Evolutionary conservation across 2,113 vertebrate genomes (phyloP), one percentile per base, ranked within the genome.

Genomic region (Girardinichthys multiradiatus): DNA sequence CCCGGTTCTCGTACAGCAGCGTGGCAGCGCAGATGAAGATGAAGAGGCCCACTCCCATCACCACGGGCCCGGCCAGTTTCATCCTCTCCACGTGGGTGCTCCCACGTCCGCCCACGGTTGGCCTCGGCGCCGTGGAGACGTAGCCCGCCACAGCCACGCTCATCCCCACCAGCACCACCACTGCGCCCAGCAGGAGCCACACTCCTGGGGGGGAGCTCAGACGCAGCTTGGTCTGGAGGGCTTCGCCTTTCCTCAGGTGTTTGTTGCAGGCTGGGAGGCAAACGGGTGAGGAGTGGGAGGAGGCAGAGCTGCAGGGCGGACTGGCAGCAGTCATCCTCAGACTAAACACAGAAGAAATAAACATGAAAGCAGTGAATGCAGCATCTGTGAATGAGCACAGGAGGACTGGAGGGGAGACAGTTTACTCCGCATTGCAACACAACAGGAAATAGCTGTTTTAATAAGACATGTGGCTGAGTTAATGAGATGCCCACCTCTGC

Each of bases 21-120:
- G 98, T 98, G 90, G 97, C 99, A 63, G 98, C 96, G 0, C 98
- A 99, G 94, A 99, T 99, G 91, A 99, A 97, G 85, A 99, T 96
- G 82, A 99, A 99, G 48, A 99, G 94, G 28, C 97, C 98, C 0
- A 97, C 94, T n/a, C 98, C 98, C 97, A 99, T 98, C 64, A 99
- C 95, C 70, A 99, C 95, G 0, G 98, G 97, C 1, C 98, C 98
- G 0, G 97, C 93, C 68, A 99, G 92, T 78, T 97, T 96, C 84
- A 99, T 94, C 86, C 95, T 95, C 72, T 98, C 97, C 0, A 90
- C 88, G 31, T 95, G 94, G 42, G 86, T 89, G 64, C 78, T 81
- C 58, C 82, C 87, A 0, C 83, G 88, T 6, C 76, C 74, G 0
- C 59, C 89, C 59, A 54, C 48, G 24, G 4, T 14, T 0, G 76